Evolutionary conservation across 2,797 vertebrate species (phyloP).

Genomic region (Coluber constrictor): DNA sequence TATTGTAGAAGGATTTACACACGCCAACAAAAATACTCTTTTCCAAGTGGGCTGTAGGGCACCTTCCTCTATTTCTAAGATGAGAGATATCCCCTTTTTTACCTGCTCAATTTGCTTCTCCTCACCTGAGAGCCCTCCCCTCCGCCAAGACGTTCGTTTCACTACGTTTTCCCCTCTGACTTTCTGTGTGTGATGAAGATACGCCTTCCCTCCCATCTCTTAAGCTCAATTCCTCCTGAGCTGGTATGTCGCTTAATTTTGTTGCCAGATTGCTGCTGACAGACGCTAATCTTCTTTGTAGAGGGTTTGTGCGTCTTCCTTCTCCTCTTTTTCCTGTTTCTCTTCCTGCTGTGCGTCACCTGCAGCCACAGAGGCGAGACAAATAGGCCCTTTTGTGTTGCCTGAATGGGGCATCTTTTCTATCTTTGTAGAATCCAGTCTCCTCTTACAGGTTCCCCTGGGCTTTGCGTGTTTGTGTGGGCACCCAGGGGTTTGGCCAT

Average conservation of each 20-base stretch:
- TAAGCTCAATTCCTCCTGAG: not conserved
- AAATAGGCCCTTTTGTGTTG: accelerated
- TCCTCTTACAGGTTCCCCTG: not conserved
- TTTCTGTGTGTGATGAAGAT: accelerated
- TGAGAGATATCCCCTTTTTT: not conserved
- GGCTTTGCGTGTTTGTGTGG: not conserved
- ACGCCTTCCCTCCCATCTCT: not conserved
- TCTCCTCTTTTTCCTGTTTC: not conserved
- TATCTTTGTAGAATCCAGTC: not conserved
- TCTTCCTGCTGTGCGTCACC: accelerated
- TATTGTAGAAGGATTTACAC: not conserved
- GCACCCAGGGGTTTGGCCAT: no score
- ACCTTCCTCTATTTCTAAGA: not conserved
- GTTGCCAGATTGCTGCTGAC: not conserved
- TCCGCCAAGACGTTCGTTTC: not conserved
- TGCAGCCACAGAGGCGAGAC: not conserved
- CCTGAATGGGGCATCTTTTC: accelerated
- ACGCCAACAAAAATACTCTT: not conserved
- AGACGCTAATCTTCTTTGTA: not conserved
- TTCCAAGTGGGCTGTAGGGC: no score
- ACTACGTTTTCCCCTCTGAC: not conserved
- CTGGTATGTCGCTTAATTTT: accelerated
- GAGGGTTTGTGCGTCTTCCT: not conserved
- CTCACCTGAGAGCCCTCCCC: not conserved
- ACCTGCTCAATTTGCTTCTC: not conserved